phyloP scores from a whole-genome alignment of 2,797 vertebrate species.

The Micrastur ruficollis region DNA sequence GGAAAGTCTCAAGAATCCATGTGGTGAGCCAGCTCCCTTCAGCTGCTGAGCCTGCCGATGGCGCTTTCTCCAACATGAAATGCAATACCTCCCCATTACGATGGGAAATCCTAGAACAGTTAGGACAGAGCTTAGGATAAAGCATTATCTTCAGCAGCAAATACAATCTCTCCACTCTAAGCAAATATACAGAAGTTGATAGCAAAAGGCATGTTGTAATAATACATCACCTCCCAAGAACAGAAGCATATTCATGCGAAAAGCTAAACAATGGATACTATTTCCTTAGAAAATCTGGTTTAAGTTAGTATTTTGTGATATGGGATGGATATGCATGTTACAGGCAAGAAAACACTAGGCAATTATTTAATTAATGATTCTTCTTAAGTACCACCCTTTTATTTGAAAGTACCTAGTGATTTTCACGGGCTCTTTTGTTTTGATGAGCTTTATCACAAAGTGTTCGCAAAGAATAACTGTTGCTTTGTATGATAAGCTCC shows the following conservation, averaged over 20 bases:
- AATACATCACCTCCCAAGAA: not conserved
- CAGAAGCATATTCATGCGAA: not conserved
- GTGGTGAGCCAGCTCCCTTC: not conserved
- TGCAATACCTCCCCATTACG: not conserved
- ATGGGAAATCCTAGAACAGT: not conserved
- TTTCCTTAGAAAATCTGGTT: not conserved
- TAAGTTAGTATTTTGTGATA: not conserved
- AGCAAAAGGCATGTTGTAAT: not conserved
- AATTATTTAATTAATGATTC: not conserved
- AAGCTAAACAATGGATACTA: not conserved
- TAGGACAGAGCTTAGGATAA: not conserved
- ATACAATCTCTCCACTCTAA: not conserved
- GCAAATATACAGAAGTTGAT: not conserved
- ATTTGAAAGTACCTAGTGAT: not conserved
- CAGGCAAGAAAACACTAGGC: not conserved
- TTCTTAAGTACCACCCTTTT: not conserved
- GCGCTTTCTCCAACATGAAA: not conserved
- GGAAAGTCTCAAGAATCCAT: constrained; percentile 11
- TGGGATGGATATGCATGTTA: not conserved
- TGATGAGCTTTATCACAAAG: not conserved
- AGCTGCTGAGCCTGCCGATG: not conserved
- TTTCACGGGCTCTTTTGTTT: not conserved
- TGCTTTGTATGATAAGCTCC: not conserved
- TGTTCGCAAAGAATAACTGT: not conserved
- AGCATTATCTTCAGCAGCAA: not conserved